These are phyloP conservation scores for Agrilus mali DNA, from an alignment of 2,888 invertebrate genomes.

Conservation along the genomic window DNA sequence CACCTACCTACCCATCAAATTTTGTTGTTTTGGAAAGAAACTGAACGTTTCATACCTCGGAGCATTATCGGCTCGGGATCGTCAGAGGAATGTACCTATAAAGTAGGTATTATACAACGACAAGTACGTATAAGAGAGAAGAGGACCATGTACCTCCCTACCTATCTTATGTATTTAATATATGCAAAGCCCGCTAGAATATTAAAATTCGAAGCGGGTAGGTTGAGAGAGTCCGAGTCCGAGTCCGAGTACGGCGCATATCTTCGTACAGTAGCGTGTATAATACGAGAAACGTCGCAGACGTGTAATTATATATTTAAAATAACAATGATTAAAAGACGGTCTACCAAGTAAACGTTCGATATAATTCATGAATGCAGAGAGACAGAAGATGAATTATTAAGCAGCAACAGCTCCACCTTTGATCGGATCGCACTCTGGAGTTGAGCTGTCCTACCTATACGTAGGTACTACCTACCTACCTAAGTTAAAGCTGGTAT, in stretches of 20 bases:
- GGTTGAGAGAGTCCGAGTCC: constrained; percentile 6
- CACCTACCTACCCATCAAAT: no score
- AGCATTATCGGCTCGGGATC: no score
- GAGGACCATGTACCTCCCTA: no score
- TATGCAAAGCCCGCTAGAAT: constrained; percentile 9
- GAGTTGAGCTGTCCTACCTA: no score
- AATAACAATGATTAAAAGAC: constrained; percentile 34
- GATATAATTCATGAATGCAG: constrained; percentile 19
- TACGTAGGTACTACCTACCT: no score
- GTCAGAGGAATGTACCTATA: no score
- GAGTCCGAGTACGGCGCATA: constrained; percentile 17
- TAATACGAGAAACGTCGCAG: constrained; percentile 31
- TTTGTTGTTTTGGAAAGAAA: no score
- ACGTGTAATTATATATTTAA: constrained; percentile 35
- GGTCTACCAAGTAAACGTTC: constrained; percentile 21
- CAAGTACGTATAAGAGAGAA: no score
- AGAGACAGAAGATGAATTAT: constrained; percentile 19
- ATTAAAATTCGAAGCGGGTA: constrained; percentile 10
- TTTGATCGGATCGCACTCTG: constrained; percentile 10
- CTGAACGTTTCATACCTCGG: no score
- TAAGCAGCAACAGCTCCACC: constrained; percentile 10
- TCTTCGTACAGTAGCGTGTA: constrained; percentile 34
- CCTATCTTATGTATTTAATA: constrained; percentile 4
- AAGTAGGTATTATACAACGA: no score
- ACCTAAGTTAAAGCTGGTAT: no score